Evolutionary conservation across 2,113 vertebrate species (phyloP).

Genomic region (Entosphenus tridentatus): DNA sequence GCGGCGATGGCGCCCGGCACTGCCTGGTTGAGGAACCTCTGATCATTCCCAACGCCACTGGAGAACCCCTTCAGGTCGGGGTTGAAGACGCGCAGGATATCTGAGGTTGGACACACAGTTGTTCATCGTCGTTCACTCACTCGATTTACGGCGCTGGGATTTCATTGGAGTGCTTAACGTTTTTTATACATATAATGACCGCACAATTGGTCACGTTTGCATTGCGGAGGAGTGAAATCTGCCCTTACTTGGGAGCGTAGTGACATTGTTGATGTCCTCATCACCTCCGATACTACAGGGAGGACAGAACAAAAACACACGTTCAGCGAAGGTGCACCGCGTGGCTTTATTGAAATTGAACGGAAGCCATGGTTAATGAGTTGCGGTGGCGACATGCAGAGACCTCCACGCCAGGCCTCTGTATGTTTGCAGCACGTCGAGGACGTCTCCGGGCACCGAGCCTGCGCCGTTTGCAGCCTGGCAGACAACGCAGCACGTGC

Average conservation of each 20-base stretch:
- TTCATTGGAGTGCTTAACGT: neutral
- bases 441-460: constrained; percentile 16
- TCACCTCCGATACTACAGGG: constrained; percentile 55
- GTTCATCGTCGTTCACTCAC: neutral
- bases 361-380: too few species aligned
- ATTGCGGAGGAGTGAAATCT: neutral
- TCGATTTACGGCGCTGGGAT: neutral
- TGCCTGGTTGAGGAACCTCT: constrained; percentile 44
- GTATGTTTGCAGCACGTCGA: constrained; percentile 22
- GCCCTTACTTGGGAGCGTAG: constrained; percentile 66
- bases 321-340: constrained; percentile 7
- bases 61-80: constrained; percentile 44
- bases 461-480: constrained; percentile 45
- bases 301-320: constrained; percentile 13
- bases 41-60: constrained; percentile 17
- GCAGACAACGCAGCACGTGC: constrained; percentile 5
- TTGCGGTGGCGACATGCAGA: constrained; percentile 8
- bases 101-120: constrained; percentile 21
- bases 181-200: neutral
- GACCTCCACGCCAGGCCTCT: constrained; percentile 71
- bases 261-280: constrained; percentile 33
- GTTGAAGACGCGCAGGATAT: constrained; percentile 71
- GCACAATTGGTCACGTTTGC: neutral
- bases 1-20: constrained; percentile 27
- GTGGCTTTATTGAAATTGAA: constrained; percentile 6